Evolutionary conservation across 2,888 invertebrate species (phyloP).

Genomic region (Andrena minutula): DNA sequence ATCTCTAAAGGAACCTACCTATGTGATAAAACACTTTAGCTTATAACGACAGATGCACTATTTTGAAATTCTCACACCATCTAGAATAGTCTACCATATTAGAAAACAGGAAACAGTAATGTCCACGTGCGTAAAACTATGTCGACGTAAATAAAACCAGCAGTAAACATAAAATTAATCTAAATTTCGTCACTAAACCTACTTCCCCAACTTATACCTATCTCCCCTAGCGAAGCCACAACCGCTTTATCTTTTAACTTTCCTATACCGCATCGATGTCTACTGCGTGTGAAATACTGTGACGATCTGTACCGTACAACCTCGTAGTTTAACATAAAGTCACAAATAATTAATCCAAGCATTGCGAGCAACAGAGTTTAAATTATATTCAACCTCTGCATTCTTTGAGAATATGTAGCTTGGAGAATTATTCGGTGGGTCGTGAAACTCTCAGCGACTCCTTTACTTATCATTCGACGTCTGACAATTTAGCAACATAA

Average conservation of each 20-base stretch:
- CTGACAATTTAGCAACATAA: too few species aligned
- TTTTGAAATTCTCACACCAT: not conserved
- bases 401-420: too few species aligned
- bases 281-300: not conserved
- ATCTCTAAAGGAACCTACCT: too few species aligned
- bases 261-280: not conserved
- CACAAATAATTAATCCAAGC: not conserved
- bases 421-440: too few species aligned
- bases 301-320: too few species aligned
- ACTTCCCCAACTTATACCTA: not conserved
- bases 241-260: not conserved
- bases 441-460: too few species aligned
- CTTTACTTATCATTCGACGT: too few species aligned
- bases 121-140: not conserved
- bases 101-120: not conserved
- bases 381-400: too few species aligned
- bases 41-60: not conserved
- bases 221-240: not conserved
- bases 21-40: too few species aligned
- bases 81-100: not conserved
- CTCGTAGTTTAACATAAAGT: too few species aligned
- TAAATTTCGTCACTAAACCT: not conserved
- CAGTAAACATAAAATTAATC: slow-evolving; percentile 4
- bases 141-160: not conserved
- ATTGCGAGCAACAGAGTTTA: not conserved